phyloP scores from a whole-genome alignment of 1,140 invertebrate species.

The Drosophila baimaii region DNA sequence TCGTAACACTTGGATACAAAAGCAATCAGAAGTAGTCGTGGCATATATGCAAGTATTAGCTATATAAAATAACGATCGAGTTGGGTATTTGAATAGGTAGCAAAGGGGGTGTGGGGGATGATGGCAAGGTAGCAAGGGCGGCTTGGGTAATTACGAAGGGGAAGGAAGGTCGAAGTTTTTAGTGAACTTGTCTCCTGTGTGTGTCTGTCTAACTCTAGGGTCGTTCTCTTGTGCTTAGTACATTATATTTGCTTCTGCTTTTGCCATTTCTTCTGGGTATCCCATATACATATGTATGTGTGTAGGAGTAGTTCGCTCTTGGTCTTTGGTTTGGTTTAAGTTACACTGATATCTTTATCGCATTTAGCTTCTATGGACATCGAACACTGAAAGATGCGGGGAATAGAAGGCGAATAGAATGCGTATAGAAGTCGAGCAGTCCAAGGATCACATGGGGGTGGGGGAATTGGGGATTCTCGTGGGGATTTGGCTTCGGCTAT shows the following conservation, averaged over 20 bases:
- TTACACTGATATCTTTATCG: slow-evolving; percentile 55
- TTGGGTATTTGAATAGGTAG: slow-evolving; percentile 15
- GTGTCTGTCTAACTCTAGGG: slow-evolving; percentile 28
- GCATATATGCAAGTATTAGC: slow-evolving; percentile 31
- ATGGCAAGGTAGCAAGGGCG: slow-evolving; percentile 38
- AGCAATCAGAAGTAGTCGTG: slow-evolving; percentile 31
- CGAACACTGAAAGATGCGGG: slow-evolving; percentile 39
- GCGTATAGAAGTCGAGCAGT: slow-evolving; percentile 21
- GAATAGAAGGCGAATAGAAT: slow-evolving; percentile 22
- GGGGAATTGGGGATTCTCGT: not conserved
- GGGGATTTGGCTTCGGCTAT: slow-evolving; percentile 13
- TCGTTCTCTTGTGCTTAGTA: slow-evolving; percentile 42
- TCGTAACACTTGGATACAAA: slow-evolving; percentile 30
- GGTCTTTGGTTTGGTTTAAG: slow-evolving; percentile 55
- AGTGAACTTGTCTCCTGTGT: slow-evolving; percentile 44
- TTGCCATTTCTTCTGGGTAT: slow-evolving; percentile 7
- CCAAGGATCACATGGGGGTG: slow-evolving; percentile 9
- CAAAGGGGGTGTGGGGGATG: not conserved
- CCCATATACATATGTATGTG: slow-evolving; percentile 45
- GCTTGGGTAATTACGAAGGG: slow-evolving; percentile 19
- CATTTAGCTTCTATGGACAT: slow-evolving; percentile 51
- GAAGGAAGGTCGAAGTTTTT: slow-evolving; percentile 17
- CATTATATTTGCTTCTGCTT: slow-evolving; percentile 10
- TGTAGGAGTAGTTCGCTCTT: slow-evolving; percentile 53
- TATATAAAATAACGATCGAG: slow-evolving; percentile 47